Evolutionary conservation across 2,888 invertebrate genomes (phyloP).

Genomic region (Tetanocera ferruginea): DNA sequence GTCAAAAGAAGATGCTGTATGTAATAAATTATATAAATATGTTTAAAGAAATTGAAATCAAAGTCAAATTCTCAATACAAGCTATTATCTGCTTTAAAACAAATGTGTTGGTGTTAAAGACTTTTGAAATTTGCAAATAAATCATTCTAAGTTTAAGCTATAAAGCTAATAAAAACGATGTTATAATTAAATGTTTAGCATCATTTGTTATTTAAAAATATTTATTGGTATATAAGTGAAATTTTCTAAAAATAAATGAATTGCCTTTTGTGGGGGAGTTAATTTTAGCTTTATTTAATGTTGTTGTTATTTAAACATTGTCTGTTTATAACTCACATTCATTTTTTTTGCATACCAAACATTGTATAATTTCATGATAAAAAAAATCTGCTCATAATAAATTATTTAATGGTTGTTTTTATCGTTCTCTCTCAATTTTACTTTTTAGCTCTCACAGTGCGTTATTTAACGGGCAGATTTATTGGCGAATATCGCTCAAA

Average conservation of each 20-base stretch:
- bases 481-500: constrained; percentile 87
- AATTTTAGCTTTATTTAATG: too few species aligned
- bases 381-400: not conserved
- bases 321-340: not conserved
- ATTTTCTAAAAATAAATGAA: not conserved
- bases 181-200: too few species aligned
- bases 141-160: too few species aligned
- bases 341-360: not conserved
- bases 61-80: too few species aligned
- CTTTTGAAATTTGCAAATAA: too few species aligned
- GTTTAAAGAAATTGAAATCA: too few species aligned
- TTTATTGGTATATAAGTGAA: not conserved
- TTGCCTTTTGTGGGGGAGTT: not conserved
- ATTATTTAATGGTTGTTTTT: not conserved
- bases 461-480: constrained; percentile 82
- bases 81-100: too few species aligned
- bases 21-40: not conserved
- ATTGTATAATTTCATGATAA: not conserved
- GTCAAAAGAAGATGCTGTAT: not conserved
- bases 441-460: constrained; percentile 80
- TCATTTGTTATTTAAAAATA: too few species aligned
- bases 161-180: too few species aligned
- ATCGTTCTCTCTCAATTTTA: not conserved
- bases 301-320: not conserved
- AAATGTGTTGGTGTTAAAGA: too few species aligned